phyloP scores from a whole-genome alignment of 2,113 vertebrate genomes.

The Dolichotis patagonum region DNA sequence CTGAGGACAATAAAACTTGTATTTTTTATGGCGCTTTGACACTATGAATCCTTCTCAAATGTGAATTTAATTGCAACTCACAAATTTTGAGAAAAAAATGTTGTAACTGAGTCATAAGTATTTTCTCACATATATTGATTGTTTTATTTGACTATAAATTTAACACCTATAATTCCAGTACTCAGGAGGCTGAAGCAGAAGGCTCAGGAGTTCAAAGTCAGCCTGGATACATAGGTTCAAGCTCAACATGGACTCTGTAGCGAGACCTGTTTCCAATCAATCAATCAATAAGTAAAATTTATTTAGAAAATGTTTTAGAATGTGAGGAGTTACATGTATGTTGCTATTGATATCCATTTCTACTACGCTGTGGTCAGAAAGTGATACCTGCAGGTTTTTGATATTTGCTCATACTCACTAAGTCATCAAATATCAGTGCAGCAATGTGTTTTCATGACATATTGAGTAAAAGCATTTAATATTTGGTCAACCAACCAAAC shows the following conservation, averaged over 20 bases:
- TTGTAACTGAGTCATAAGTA: not conserved
- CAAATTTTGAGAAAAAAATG: not conserved
- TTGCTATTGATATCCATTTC: not conserved
- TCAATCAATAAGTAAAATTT: not conserved
- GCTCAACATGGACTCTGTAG: not conserved
- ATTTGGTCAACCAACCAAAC: not conserved
- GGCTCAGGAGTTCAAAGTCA: not conserved
- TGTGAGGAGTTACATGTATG: not conserved
- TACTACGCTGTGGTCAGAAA: not conserved
- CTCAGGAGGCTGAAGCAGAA: not conserved
- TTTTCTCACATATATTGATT: not conserved
- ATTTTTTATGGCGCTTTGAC: not conserved
- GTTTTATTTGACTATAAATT: not conserved
- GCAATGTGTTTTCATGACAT: not conserved
- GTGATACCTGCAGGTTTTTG: not conserved
- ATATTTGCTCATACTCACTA: not conserved
- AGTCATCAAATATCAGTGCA: not conserved
- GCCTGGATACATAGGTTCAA: not conserved
- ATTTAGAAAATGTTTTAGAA: not conserved
- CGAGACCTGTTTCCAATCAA: not conserved
- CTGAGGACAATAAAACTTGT: not conserved
- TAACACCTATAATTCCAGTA: not conserved
- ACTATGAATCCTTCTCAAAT: not conserved
- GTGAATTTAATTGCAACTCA: conserved; percentile 2
- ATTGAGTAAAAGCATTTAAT: not conserved